A percentile compares a stretch with the other conserved stretches of the same genome.
Evolutionary conservation across 64 coral and sea anemone species (phyloP).

Genomic region (Porites australiensis): DNA sequence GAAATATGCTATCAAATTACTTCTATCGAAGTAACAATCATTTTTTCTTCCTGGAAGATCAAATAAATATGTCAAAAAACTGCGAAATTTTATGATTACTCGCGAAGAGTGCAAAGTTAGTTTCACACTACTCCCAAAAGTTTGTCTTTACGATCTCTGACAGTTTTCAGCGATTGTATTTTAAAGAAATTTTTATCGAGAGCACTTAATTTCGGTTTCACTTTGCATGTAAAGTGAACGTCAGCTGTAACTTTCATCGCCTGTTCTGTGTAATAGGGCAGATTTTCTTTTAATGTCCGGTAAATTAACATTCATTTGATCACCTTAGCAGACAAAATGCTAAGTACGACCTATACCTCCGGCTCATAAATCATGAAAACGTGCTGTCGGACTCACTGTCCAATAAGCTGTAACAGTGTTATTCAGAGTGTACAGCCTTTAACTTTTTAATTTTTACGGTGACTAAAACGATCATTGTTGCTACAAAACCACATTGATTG

Average conservation of each 20-base stretch:
- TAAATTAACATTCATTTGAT: slow-evolving; percentile 13
- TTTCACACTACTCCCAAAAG: too few relatives aligned
- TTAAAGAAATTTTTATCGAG: not conserved
- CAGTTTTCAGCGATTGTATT: not conserved
- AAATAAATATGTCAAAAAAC: too few relatives aligned
- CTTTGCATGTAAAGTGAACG: not conserved
- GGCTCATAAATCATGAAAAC: not conserved
- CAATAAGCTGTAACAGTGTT: not conserved
- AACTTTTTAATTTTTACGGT: not conserved
- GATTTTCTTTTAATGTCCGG: not conserved
- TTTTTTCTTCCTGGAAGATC: too few relatives aligned
- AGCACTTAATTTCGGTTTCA: not conserved
- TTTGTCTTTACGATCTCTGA: too few relatives aligned
- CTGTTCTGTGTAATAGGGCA: not conserved
- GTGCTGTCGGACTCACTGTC: not conserved
- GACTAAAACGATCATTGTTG: not conserved
- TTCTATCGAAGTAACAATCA: too few relatives aligned
- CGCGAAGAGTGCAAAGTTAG: too few relatives aligned
- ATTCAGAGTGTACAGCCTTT: too few relatives aligned
- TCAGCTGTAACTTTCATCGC: not conserved
- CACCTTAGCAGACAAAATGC: not conserved
- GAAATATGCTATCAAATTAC: too few relatives aligned
- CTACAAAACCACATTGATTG: not conserved
- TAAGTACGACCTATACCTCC: not conserved
- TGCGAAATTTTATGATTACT: too few relatives aligned